Conservation (phyloP, 2,113 vertebrate genomes). For the Chloebia gouldiae region DNA sequence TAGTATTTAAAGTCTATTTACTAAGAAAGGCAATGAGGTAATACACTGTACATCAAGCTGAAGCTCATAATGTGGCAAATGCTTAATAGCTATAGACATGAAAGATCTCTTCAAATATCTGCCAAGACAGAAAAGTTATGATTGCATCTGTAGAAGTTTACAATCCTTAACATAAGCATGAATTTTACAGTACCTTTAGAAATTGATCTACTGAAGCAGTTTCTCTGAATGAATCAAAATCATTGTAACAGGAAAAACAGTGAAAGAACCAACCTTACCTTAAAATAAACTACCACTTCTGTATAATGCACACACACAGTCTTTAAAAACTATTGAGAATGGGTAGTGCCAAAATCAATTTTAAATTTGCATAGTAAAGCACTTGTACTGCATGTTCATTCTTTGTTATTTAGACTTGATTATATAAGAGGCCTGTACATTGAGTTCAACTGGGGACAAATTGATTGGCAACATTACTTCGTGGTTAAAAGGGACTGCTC, state of each 20-base stretch:
- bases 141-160: neutral
- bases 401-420: neutral
- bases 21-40: neutral
- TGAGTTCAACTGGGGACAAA: neutral
- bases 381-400: neutral
- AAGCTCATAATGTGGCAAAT: neutral
- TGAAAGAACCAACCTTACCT: neutral
- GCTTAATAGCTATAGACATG: neutral
- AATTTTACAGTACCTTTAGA: neutral
- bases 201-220: neutral
- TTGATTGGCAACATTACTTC: neutral
- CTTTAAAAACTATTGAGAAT: neutral
- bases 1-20: neutral
- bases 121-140: neutral
- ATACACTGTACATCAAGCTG: neutral
- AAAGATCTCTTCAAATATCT: neutral
- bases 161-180: neutral
- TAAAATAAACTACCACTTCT: neutral
- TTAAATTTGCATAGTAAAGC: neutral
- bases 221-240: slow-evolving; percentile 6
- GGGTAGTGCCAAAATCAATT: neutral
- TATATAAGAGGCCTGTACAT: neutral
- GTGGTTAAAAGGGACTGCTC: neutral
- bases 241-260: neutral
- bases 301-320: neutral